Conservation (phyloP, 2,113 vertebrate genomes). For the Stegostoma tigrinum region DNA sequence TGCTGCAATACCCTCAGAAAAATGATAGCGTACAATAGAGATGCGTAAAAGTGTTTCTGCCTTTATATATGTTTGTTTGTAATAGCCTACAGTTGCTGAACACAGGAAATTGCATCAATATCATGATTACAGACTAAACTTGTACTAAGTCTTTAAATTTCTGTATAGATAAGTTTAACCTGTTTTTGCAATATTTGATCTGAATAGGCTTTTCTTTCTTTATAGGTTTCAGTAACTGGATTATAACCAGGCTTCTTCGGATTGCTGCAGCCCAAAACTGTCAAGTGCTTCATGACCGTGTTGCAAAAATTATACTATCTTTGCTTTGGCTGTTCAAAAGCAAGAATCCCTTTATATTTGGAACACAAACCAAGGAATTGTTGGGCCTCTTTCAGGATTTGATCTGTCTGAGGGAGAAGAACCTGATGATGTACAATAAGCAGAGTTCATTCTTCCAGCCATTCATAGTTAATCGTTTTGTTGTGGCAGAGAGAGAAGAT, state of each 20-base stretch:
- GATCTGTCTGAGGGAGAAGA: slow-evolving; percentile 55
- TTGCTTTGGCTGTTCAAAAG: slow-evolving; percentile 79
- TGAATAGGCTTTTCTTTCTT: slow-evolving; percentile 39
- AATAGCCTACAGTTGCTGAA: not conserved
- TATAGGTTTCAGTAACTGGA: slow-evolving; percentile 90
- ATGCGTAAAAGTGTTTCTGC: not conserved
- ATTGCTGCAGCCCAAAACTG: slow-evolving; percentile 81
- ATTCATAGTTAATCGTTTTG: slow-evolving; percentile 59
- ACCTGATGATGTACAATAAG: slow-evolving; percentile 39
- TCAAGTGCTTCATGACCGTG: slow-evolving; percentile 64
- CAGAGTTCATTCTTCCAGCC: slow-evolving; percentile 62
- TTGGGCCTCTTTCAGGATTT: slow-evolving; percentile 71
- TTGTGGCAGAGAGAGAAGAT: slow-evolving; percentile 47
- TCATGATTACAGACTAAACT: not conserved
- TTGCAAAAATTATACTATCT: slow-evolving; percentile 74
- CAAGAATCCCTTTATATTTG: slow-evolving; percentile 70
- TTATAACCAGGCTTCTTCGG: slow-evolving; percentile 75
- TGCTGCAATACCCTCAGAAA: not conserved
- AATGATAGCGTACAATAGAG: not conserved
- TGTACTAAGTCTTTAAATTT: not conserved
- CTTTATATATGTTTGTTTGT: not conserved
- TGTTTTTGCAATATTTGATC: not conserved
- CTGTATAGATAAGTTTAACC: not conserved
- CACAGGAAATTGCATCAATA: not conserved
- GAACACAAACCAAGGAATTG: slow-evolving; percentile 67